These are phyloP conservation scores for Ormia ochracea DNA, from an alignment of 2,888 invertebrate species.

Conservation along the genomic window DNA sequence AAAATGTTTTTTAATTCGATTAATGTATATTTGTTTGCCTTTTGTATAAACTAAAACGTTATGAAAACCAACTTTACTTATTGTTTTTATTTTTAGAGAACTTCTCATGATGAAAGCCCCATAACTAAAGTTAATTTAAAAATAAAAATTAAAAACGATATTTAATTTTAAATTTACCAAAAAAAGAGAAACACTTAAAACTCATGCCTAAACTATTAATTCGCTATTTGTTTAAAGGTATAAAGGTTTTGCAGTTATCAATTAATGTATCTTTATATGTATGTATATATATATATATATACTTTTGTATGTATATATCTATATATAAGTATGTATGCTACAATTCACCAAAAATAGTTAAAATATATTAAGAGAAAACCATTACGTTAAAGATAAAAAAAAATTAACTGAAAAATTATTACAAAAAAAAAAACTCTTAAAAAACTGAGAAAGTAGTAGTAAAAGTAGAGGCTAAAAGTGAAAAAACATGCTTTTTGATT, in stretches of 20 bases:
- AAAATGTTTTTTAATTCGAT: constrained; percentile 47
- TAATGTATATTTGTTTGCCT: constrained; percentile 34
- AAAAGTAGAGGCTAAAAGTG: constrained; percentile 59
- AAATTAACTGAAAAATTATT: constrained; percentile 41
- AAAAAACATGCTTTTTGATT: constrained; percentile 53
- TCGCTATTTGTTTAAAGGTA: constrained; percentile 55
- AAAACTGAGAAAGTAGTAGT: constrained; percentile 50
- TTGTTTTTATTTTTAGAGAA: constrained; percentile 37
- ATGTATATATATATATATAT: constrained; percentile 31
- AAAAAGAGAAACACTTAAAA: constrained; percentile 53
- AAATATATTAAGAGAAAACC: constrained; percentile 46
- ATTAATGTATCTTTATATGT: constrained; percentile 52
- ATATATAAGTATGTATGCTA: constrained; percentile 49
- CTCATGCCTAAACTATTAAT: constrained; percentile 61
- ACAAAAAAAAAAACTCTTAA: constrained; percentile 48
- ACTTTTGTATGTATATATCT: too few relatives aligned
- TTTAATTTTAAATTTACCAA: constrained; percentile 47
- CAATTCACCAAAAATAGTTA: constrained; percentile 61
- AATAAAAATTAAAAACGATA: constrained; percentile 67
- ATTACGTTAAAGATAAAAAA: constrained; percentile 48
- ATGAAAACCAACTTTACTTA: constrained; percentile 59
- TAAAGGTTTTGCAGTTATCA: constrained; percentile 37
- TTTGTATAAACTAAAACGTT: constrained; percentile 55
- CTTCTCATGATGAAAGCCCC: constrained; percentile 18
- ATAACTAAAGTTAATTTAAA: constrained; percentile 65